Evolutionary conservation across 1,140 invertebrate species (phyloP).

Genomic region (Ostrea denselamellosa): DNA sequence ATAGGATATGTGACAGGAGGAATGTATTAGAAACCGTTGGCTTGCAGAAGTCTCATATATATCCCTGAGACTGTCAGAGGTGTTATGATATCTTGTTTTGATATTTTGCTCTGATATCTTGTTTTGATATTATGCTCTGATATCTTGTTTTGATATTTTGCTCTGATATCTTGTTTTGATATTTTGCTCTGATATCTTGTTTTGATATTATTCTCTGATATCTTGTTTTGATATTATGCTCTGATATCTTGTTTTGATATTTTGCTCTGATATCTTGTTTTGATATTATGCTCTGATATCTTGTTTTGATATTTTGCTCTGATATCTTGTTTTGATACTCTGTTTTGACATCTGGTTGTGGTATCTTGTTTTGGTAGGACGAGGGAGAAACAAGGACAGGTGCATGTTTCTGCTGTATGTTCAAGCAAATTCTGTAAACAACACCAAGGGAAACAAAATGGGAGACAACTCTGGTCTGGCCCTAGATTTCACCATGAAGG

Average conservation of each 20-base stretch:
- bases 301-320: no score
- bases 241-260: no score
- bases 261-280: no score
- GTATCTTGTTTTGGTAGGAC: slow-evolving; percentile 59
- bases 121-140: not conserved
- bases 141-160: slow-evolving; percentile 50
- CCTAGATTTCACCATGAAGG: slow-evolving; percentile 78
- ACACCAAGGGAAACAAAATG: slow-evolving; percentile 81
- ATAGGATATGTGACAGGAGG: no score
- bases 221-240: no score
- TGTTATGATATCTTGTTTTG: not conserved
- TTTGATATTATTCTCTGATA: no score
- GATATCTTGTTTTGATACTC: no score
- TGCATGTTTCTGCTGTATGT: slow-evolving; percentile 87
- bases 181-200: no score
- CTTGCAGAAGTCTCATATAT: not conserved
- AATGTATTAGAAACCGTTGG: no score
- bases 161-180: no score
- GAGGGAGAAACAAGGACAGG: slow-evolving; percentile 80
- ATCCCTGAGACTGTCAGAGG: not conserved
- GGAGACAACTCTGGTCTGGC: slow-evolving; percentile 77
- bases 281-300: no score
- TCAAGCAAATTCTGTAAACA: slow-evolving; percentile 85
- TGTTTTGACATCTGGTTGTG: not conserved
- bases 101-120: no score